Conservation (phyloP, 2,888 invertebrate genomes). For the Venusia cambrica region DNA sequence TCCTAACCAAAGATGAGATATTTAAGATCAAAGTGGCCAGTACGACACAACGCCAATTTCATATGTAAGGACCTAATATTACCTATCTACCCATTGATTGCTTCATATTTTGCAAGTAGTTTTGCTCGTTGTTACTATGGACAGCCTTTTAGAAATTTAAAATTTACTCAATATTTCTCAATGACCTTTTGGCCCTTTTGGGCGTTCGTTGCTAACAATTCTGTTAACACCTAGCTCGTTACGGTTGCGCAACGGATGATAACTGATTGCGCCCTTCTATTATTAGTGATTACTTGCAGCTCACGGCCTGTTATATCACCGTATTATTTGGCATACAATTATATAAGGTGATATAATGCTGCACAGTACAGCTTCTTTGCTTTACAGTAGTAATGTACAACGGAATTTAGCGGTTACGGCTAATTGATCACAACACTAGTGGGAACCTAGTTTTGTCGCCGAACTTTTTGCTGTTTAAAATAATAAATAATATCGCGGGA, state of each 20-base stretch:
- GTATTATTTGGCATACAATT: constrained; percentile 36
- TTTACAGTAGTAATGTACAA: no score
- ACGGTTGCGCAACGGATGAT: constrained; percentile 49
- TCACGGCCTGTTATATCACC: constrained; percentile 42
- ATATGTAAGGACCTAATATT: no score
- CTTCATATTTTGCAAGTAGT: constrained; percentile 42
- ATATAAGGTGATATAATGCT: constrained; percentile 18
- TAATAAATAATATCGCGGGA: no score
- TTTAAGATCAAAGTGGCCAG: no score
- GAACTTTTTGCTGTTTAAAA: no score
- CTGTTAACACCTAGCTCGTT: constrained; percentile 48
- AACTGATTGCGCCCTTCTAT: constrained; percentile 50
- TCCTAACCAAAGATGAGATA: no score
- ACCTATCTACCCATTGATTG: constrained; percentile 44
- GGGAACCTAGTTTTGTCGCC: no score
- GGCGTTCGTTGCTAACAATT: constrained; percentile 53
- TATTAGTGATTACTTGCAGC: constrained; percentile 39
- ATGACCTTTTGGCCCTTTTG: constrained; percentile 39
- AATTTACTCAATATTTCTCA: constrained; percentile 31
- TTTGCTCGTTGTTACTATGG: constrained; percentile 36
- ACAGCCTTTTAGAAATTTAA: constrained; percentile 31
- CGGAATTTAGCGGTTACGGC: no score
- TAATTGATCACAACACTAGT: no score
- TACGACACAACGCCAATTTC: no score
- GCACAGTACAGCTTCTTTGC: neutral